Conservation (phyloP, 2,113 vertebrate genomes). For the Poeciliopsis turrubarensis region DNA sequence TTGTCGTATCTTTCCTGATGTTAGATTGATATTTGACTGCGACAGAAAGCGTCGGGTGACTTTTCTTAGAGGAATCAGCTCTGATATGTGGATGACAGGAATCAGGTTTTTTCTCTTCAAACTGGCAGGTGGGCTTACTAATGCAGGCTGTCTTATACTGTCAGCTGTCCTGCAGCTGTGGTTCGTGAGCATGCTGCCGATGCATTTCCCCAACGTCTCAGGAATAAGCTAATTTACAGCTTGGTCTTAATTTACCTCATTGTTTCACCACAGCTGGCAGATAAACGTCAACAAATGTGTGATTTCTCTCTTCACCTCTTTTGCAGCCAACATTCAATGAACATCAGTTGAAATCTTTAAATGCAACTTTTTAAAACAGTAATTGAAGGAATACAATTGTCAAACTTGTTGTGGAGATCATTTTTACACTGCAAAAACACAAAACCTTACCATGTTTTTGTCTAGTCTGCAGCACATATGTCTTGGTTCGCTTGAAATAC, state of each 20-base stretch:
- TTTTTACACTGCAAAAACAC: too few relatives aligned
- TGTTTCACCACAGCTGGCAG: slow-evolving; percentile 13
- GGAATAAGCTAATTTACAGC: slow-evolving; percentile 24
- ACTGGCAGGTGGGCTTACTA: slow-evolving; percentile 39
- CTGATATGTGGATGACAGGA: background rate
- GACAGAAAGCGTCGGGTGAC: background rate
- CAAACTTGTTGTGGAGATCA: too few relatives aligned
- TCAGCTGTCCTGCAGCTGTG: slow-evolving; percentile 68
- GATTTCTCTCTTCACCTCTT: background rate
- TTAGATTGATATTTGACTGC: background rate
- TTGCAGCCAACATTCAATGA: background rate
- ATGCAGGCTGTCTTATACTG: background rate
- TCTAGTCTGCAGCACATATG: too few relatives aligned
- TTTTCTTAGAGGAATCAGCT: background rate
- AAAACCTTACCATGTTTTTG: too few relatives aligned
- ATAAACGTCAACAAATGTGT: slow-evolving; percentile 46
- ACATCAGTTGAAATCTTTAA: too few relatives aligned
- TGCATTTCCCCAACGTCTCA: slow-evolving; percentile 33
- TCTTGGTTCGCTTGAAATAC: too few relatives aligned
- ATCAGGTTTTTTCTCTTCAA: slow-evolving; percentile 1
- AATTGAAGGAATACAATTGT: too few relatives aligned
- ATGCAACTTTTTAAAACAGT: too few relatives aligned
- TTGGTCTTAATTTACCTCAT: slow-evolving; percentile 30
- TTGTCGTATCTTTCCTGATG: background rate
- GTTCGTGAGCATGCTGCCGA: slow-evolving; percentile 36